Conservation (phyloP, 2,797 vertebrate species). For the Spondyliosoma cantharus region DNA sequence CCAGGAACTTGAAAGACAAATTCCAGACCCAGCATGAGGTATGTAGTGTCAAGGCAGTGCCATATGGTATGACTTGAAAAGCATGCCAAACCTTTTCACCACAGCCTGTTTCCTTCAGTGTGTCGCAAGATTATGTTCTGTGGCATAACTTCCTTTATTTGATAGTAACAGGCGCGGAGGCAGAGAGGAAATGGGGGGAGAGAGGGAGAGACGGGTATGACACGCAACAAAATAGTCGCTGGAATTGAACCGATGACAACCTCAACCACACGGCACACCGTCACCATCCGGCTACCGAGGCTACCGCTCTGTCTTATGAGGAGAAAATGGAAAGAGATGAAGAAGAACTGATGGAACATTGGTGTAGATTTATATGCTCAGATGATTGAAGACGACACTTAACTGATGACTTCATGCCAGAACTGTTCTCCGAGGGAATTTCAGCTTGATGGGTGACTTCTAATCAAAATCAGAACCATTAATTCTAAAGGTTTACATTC, state of each 20-base stretch:
- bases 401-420: conserved; percentile 49
- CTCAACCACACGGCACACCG: no score
- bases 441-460: conserved; percentile 41
- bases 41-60: conserved; percentile 58
- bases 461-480: conserved; percentile 53
- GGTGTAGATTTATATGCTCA: conserved; percentile 42
- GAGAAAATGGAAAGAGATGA: conserved; percentile 48
- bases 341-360: conserved; percentile 21
- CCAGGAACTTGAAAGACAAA: conserved; percentile 59
- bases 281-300: no score
- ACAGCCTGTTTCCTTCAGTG: conserved; percentile 43
- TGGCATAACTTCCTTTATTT: no score
- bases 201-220: no score
- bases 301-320: conserved; percentile 12
- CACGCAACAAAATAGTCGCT: no score
- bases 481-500: conserved; percentile 52
- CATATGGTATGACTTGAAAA: conserved; percentile 62
- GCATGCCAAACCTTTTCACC: conserved; percentile 65
- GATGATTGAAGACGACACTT: conserved; percentile 52
- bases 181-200: no score
- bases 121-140: conserved; percentile 14
- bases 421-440: conserved; percentile 43
- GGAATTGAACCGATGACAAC: no score
- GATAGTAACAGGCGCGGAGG: no score
- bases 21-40: conserved; percentile 61